A percentile compares a stretch with the other conserved stretches of the same genome.
phyloP scores from a whole-genome alignment of 2,113 vertebrate genomes.

The Peromyscus polionotus region DNA sequence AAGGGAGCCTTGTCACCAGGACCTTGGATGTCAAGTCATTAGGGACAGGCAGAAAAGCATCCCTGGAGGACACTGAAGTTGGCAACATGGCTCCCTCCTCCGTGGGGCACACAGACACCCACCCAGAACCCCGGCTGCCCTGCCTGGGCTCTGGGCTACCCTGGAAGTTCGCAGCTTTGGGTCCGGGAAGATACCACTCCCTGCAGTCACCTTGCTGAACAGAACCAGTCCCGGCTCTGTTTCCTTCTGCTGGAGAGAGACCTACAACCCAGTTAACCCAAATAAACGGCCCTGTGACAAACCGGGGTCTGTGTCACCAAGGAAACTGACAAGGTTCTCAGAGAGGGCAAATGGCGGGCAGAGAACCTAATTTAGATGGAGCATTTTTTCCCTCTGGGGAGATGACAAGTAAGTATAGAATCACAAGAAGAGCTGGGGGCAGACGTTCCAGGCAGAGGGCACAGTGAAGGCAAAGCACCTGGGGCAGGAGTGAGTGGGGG shows the following conservation, averaged over 20 bases:
- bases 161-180: neutral
- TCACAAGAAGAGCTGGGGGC: neutral
- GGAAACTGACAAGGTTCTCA: constrained; percentile 62
- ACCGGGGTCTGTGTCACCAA: constrained; percentile 27
- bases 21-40: constrained; percentile 72
- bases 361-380: constrained; percentile 59
- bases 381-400: neutral
- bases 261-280: neutral
- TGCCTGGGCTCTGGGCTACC: neutral
- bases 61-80: neutral
- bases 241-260: neutral
- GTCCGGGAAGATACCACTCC: neutral
- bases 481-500: neutral
- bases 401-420: constrained; percentile 48
- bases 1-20: constrained; percentile 68
- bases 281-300: constrained; percentile 9
- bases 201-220: neutral
- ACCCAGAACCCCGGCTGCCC: neutral
- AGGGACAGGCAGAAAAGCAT: constrained; percentile 61
- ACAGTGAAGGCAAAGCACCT: neutral
- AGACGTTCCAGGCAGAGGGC: constrained; percentile 9
- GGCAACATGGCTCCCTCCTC: neutral
- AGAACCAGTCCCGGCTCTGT: neutral
- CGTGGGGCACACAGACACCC: neutral
- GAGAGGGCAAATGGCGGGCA: neutral